These are phyloP conservation scores for Karalla daura DNA, from an alignment of 2,797 vertebrate genomes.

Conservation along the genomic window DNA sequence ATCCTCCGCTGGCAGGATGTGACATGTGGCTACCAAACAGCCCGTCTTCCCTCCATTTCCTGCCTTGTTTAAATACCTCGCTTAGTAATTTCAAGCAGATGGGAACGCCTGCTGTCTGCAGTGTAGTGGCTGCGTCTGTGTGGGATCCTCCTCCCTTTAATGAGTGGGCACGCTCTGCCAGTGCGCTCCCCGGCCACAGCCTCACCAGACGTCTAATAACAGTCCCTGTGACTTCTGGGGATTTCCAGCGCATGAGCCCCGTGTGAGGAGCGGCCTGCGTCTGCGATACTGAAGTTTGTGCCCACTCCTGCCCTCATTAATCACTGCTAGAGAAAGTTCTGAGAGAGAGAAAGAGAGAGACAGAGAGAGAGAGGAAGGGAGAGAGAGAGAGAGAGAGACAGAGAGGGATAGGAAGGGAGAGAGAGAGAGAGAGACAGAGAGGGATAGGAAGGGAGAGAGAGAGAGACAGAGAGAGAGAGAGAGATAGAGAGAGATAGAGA, in stretches of 20 bases:
- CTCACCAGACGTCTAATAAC: slow-evolving; percentile 74
- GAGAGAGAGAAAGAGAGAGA: too few relatives aligned
- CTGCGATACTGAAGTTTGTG: slow-evolving; percentile 44
- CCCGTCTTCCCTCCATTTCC: slow-evolving; percentile 52
- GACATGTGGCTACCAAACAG: slow-evolving; percentile 61
- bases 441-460: too few relatives aligned
- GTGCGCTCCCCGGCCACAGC: slow-evolving; percentile 58
- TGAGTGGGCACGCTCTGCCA: slow-evolving; percentile 68
- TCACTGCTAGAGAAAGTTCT: slow-evolving; percentile 11
- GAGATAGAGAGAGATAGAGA: too few relatives aligned
- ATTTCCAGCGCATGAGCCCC: slow-evolving; percentile 57
- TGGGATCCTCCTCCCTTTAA: slow-evolving; percentile 68
- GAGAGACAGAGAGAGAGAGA: too few relatives aligned
- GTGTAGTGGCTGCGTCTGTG: slow-evolving; percentile 54
- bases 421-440: too few relatives aligned
- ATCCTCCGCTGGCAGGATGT: slow-evolving; percentile 52
- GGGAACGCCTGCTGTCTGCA: slow-evolving; percentile 58
- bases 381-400: too few relatives aligned
- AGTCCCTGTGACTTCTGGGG: slow-evolving; percentile 64
- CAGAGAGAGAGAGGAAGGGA: too few relatives aligned
- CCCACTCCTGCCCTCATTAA: slow-evolving; percentile 42
- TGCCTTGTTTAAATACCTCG: slow-evolving; percentile 57
- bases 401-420: too few relatives aligned
- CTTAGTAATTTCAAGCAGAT: slow-evolving; percentile 61
- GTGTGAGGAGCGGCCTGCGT: slow-evolving; percentile 47